A percentile compares a stretch with the other conserved stretches of the same genome.
Conservation (phyloP, 2,113 vertebrate species). For the Mobula hypostoma region DNA sequence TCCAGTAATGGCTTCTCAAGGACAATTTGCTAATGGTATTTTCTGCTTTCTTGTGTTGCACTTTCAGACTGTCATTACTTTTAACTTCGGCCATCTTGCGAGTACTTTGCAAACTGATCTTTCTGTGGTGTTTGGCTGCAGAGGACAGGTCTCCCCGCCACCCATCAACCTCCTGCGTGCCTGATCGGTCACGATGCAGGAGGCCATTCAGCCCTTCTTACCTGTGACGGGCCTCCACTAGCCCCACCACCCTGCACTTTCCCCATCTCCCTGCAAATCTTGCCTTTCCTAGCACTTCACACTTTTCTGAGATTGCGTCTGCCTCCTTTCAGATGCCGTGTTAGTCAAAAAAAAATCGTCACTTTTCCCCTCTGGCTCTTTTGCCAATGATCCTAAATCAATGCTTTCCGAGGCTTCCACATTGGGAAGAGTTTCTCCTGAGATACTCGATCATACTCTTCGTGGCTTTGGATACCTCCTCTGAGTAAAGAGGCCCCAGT, state of each 20-base stretch:
- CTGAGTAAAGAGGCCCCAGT: no score
- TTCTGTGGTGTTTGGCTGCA: background rate
- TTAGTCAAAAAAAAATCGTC: background rate
- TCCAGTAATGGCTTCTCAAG: background rate
- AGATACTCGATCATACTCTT: no score
- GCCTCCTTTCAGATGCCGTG: background rate
- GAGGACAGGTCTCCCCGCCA: background rate
- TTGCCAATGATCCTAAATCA: background rate
- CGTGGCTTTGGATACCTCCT: no score
- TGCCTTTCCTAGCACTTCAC: background rate
- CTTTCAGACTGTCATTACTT: background rate
- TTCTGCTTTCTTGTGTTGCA: background rate
- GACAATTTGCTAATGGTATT: conserved; percentile 13
- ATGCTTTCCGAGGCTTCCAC: no score
- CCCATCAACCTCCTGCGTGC: background rate
- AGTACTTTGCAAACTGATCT: background rate
- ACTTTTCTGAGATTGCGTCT: background rate
- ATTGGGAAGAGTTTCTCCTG: no score
- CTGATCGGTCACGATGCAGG: background rate
- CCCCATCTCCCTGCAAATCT: background rate
- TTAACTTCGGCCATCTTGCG: background rate
- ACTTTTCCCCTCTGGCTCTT: background rate
- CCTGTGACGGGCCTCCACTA: no score
- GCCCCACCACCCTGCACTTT: background rate
- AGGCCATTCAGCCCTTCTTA: background rate